These are phyloP conservation scores for Tenthredo notha DNA, from an alignment of 2,888 invertebrate genomes.

Conservation along the genomic window DNA sequence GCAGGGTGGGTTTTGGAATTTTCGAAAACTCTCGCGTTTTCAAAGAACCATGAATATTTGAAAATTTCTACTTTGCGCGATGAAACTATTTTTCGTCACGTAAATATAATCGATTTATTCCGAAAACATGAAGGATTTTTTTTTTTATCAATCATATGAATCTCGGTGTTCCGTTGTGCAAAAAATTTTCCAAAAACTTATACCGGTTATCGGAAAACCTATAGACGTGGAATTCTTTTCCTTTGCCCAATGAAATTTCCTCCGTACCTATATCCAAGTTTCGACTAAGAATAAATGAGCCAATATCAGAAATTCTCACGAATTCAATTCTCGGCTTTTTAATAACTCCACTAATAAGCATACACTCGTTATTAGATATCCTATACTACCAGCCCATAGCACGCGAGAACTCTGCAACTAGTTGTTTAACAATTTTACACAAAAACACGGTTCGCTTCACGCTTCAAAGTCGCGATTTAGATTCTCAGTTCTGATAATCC, in stretches of 20 bases:
- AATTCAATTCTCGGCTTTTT: neutral
- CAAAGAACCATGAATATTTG: neutral
- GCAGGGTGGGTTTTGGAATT: neutral
- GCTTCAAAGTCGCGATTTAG: conserved; percentile 1
- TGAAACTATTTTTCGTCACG: neutral
- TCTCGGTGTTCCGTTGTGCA: no score
- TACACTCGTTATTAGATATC: neutral
- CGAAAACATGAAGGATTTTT: neutral
- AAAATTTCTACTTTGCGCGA: neutral
- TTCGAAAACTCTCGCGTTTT: neutral
- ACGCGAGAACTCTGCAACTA: neutral
- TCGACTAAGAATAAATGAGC: neutral
- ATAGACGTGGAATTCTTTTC: no score
- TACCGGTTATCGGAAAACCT: no score
- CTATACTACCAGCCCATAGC: neutral
- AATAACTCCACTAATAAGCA: neutral
- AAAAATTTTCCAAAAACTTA: no score
- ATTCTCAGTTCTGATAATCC: neutral
- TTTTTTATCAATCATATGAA: no score
- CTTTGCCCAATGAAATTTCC: neutral
- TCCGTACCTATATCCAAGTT: neutral
- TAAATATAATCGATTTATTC: neutral
- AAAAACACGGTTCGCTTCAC: conserved; percentile 9
- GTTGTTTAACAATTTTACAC: conserved; percentile 13
- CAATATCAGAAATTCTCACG: neutral